These are phyloP conservation scores for Diuraphis noxia DNA, from an alignment of 1,140 invertebrate genomes.

Conservation along the genomic window DNA sequence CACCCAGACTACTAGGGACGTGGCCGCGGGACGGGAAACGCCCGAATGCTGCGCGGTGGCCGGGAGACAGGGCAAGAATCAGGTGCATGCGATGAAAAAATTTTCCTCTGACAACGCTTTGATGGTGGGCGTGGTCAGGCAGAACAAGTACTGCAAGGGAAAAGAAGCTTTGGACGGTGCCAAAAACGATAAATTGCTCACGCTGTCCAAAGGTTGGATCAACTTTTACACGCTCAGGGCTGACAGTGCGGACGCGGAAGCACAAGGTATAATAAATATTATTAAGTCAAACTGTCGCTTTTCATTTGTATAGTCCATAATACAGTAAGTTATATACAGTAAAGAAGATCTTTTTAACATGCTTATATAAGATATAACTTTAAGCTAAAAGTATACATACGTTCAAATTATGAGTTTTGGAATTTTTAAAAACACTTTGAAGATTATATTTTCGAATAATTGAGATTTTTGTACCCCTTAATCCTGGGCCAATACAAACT, in stretches of 20 bases:
- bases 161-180: conserved; percentile 4
- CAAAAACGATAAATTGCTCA: conserved; percentile 57
- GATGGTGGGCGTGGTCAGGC: conserved; percentile 35
- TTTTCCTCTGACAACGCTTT: not conserved
- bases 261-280: conserved; percentile 43
- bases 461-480: too few species aligned
- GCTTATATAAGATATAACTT: too few species aligned
- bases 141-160: conserved; percentile 33
- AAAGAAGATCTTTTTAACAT: too few species aligned
- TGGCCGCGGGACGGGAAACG: not conserved
- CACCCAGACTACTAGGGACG: not conserved
- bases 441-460: too few species aligned
- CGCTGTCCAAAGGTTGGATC: conserved; percentile 59
- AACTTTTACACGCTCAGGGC: conserved; percentile 59
- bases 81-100: not conserved
- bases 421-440: too few species aligned
- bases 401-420: too few species aligned
- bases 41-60: not conserved
- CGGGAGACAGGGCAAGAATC: not conserved
- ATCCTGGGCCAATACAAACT: too few species aligned
- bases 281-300: not conserved
- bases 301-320: too few species aligned
- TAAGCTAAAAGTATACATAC: too few species aligned
- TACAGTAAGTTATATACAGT: too few species aligned
- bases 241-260: conserved; percentile 55